A percentile compares a stretch with the other conserved stretches of the same genome.
These are phyloP conservation scores for Zosterops japonicus DNA, from an alignment of 2,113 vertebrate genomes.

Conservation along the genomic window DNA sequence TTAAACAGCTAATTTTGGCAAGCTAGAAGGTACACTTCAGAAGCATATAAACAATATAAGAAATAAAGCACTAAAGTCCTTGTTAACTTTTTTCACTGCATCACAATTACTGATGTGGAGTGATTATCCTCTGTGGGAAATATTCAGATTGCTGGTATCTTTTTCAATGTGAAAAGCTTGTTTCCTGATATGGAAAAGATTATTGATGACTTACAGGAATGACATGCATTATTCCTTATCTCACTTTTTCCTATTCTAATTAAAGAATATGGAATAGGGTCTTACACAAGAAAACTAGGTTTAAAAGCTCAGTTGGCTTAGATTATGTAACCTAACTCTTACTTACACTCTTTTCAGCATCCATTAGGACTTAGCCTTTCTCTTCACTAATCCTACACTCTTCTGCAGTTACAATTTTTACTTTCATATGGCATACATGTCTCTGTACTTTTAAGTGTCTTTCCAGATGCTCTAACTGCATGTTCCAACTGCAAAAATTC, in stretches of 20 bases:
- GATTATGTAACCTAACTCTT: neutral
- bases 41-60: conserved; percentile 12
- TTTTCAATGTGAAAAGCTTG: conserved; percentile 4
- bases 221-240: neutral
- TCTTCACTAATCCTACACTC: neutral
- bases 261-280: neutral
- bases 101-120: neutral
- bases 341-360: neutral
- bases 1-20: conserved; percentile 54
- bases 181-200: neutral
- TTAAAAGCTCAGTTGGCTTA: neutral
- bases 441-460: neutral
- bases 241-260: neutral
- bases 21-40: conserved; percentile 48
- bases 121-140: neutral
- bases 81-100: neutral
- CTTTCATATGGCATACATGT: neutral
- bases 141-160: neutral
- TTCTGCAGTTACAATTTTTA: neutral
- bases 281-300: neutral
- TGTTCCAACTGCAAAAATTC: neutral
- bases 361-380: neutral
- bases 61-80: conserved; percentile 33
- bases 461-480: neutral
- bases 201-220: neutral